A percentile compares a stretch with the other conserved stretches of the same genome.
Conservation (phyloP, 1,140 invertebrate genomes). For the Drosophila melanica region DNA sequence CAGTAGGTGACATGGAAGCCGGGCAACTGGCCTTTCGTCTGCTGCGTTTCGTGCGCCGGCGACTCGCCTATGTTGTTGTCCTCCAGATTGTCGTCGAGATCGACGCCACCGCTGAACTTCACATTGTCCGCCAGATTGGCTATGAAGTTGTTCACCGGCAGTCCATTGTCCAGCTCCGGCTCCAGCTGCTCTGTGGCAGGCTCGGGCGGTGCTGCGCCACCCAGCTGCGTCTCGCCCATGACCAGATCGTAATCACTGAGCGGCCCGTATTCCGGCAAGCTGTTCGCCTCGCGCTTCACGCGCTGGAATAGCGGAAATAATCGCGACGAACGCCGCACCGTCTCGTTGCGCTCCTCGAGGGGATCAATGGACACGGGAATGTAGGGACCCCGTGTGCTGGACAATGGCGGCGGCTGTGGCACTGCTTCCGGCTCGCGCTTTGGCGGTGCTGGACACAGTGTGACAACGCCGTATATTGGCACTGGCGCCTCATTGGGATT, state of each 20-base stretch:
- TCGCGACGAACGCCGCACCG: constrained; percentile 68
- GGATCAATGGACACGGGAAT: constrained; percentile 77
- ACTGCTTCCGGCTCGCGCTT: constrained; percentile 13
- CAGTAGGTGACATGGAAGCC: constrained; percentile 88
- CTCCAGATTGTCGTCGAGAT: constrained; percentile 65
- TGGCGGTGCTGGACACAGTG: constrained; percentile 57
- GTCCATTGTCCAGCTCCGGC: constrained; percentile 37
- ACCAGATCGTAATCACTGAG: constrained; percentile 49
- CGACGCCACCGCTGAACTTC: constrained; percentile 69
- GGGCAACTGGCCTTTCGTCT: constrained; percentile 55
- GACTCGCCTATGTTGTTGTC: constrained; percentile 59
- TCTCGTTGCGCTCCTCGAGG: constrained; percentile 65
- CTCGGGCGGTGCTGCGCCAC: constrained; percentile 3
- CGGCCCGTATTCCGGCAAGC: constrained; percentile 18
- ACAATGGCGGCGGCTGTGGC: neutral
- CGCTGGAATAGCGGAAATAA: constrained; percentile 72
- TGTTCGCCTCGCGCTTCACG: constrained; percentile 45
- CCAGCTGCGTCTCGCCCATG: constrained; percentile 48
- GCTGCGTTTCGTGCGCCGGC: constrained; percentile 19
- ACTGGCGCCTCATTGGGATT: constrained; percentile 85
- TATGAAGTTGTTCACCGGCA: constrained; percentile 77
- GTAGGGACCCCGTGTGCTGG: constrained; percentile 68
- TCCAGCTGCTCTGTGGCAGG: constrained; percentile 15
- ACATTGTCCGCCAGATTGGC: constrained; percentile 82
- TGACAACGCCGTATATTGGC: constrained; percentile 87